phyloP scores from a whole-genome alignment of 2,888 invertebrate species.

The Ophion slaviceki region DNA sequence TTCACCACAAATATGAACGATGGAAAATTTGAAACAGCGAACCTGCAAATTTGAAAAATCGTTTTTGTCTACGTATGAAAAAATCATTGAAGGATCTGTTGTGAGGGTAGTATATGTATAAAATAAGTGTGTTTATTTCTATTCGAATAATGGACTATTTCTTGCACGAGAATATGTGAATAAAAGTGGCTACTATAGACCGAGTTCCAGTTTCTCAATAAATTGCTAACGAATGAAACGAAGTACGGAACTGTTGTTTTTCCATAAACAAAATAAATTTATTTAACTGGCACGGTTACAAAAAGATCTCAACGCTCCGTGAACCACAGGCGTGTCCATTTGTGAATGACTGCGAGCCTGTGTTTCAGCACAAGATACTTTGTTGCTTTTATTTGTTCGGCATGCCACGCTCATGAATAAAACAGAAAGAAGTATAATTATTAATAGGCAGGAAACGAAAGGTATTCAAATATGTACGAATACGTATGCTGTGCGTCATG shows the following conservation, averaged over 20 bases:
- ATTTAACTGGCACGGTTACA: background rate
- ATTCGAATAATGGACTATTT: slow-evolving; percentile 36
- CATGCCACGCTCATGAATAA: slow-evolving; percentile 55
- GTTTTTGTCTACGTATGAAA: slow-evolving; percentile 31
- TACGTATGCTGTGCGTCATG: slow-evolving; percentile 62
- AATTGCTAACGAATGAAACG: slow-evolving; percentile 36
- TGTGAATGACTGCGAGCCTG: background rate
- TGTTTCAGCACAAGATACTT: slow-evolving; percentile 2
- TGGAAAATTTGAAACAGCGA: slow-evolving; percentile 9
- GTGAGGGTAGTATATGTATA: slow-evolving; percentile 14
- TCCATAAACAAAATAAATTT: background rate
- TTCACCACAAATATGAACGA: background rate
- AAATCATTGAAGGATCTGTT: background rate
- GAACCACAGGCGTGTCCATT: background rate
- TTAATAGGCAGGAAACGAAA: background rate
- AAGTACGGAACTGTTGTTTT: slow-evolving; percentile 19
- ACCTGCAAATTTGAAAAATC: slow-evolving; percentile 20
- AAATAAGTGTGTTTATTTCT: slow-evolving; percentile 5
- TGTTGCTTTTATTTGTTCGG: slow-evolving; percentile 8
- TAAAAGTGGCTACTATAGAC: slow-evolving; percentile 39
- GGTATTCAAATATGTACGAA: slow-evolving; percentile 3
- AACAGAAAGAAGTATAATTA: background rate
- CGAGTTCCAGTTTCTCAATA: slow-evolving; percentile 29
- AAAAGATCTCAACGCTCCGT: background rate
- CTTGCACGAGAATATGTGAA: slow-evolving; percentile 42